Evolutionary conservation across 2,113 vertebrate species (phyloP).

Genomic region (Myodes glareolus): DNA sequence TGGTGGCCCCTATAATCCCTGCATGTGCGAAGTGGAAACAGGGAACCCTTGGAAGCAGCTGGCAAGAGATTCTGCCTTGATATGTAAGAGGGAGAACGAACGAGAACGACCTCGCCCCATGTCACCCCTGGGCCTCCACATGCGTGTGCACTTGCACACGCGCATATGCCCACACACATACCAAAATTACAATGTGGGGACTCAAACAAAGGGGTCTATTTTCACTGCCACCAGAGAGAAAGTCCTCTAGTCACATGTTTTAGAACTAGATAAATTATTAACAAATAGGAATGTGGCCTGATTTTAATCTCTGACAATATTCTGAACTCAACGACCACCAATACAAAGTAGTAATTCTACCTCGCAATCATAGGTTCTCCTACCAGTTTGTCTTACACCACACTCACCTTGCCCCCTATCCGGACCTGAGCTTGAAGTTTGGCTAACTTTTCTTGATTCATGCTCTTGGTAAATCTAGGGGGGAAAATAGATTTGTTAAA

Average conservation of each 20-base stretch:
- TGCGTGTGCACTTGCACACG: too few relatives aligned
- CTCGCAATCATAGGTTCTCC: slow-evolving; percentile 65
- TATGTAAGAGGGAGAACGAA: not conserved
- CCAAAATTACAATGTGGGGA: not conserved
- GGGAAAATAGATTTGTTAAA: slow-evolving; percentile 79
- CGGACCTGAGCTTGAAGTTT: slow-evolving; percentile 99
- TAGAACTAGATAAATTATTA: slow-evolving; percentile 51
- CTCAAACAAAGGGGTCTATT: slow-evolving; percentile 55
- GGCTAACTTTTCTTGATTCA: slow-evolving; percentile 99
- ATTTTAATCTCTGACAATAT: slow-evolving; percentile 53
- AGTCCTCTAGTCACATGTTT: slow-evolving; percentile 47
- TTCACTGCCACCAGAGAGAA: slow-evolving; percentile 26
- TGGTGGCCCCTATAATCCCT: not conserved
- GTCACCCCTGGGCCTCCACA: not conserved
- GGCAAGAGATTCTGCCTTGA: not conserved
- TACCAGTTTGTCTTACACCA: slow-evolving; percentile 70
- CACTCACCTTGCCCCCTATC: slow-evolving; percentile 99
- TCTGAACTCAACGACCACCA: slow-evolving; percentile 63
- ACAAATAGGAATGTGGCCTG: slow-evolving; percentile 70
- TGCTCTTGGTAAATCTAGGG: slow-evolving; percentile 82
- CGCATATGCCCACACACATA: not conserved
- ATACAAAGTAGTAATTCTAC: slow-evolving; percentile 52
- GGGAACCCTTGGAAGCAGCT: not conserved
- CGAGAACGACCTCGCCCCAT: not conserved
- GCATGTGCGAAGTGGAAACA: too few relatives aligned